Conservation (phyloP, 1,140 invertebrate species). For the Zaprionus nigranus region DNA sequence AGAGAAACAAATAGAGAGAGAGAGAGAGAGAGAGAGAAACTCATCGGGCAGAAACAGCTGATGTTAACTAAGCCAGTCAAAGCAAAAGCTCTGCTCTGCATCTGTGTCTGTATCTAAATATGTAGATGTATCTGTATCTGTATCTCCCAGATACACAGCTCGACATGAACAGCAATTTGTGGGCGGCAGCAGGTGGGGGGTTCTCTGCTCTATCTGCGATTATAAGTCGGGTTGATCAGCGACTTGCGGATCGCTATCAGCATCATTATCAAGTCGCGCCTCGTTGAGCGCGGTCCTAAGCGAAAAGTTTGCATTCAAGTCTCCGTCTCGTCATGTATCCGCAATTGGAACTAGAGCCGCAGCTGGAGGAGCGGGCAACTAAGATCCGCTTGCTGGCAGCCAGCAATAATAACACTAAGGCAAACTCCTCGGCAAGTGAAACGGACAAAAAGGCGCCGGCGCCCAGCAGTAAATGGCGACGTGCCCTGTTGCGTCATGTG, state of each 20-base stretch:
- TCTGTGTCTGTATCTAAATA: no score
- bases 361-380: slow-evolving; percentile 55
- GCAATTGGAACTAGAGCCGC: slow-evolving; percentile 58
- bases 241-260: slow-evolving; percentile 27
- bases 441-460: slow-evolving; percentile 31
- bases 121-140: slow-evolving; percentile 2
- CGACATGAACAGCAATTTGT: background rate
- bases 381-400: slow-evolving; percentile 42
- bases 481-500: slow-evolving; percentile 52
- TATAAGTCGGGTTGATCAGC: slow-evolving; percentile 50
- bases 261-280: slow-evolving; percentile 59
- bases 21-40: background rate
- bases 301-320: background rate
- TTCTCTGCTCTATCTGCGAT: slow-evolving; percentile 26
- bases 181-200: slow-evolving; percentile 6
- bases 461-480: slow-evolving; percentile 47
- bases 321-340: slow-evolving; percentile 55
- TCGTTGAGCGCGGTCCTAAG: slow-evolving; percentile 39
- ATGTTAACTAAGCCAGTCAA: background rate
- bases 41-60: slow-evolving; percentile 5
- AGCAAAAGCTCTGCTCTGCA: background rate
- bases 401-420: background rate
- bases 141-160: background rate
- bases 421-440: background rate
- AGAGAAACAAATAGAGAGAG: background rate